These are phyloP conservation scores for Heliconius nattereri DNA, from an alignment of 1,140 invertebrate species.

Conservation along the genomic window DNA sequence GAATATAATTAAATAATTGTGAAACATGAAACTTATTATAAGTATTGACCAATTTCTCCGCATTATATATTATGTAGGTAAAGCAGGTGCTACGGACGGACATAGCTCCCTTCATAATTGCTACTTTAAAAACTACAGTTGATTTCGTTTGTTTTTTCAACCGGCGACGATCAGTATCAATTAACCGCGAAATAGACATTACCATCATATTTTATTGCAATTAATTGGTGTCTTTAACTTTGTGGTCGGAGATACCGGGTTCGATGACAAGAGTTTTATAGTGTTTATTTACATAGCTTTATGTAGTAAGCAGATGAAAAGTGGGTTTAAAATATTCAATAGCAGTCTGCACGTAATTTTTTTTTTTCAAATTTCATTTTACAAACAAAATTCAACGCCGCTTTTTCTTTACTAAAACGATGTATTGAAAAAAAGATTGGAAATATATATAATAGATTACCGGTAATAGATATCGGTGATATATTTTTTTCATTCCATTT, in stretches of 20 bases:
- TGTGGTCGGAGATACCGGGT: neutral
- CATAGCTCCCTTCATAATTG: neutral
- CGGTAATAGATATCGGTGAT: too few species aligned
- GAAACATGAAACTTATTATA: too few species aligned
- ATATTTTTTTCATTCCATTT: too few species aligned
- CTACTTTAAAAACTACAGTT: neutral
- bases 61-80: neutral
- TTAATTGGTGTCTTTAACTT: constrained; percentile 1
- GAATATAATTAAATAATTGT: too few species aligned
- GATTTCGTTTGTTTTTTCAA: neutral
- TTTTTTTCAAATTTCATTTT: too few species aligned
- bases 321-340: neutral
- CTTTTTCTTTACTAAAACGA: too few species aligned
- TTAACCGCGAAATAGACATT: constrained; percentile 1
- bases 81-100: neutral
- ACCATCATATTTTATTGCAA: neutral
- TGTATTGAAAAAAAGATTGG: too few species aligned
- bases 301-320: neutral
- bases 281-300: neutral
- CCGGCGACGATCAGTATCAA: neutral
- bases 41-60: too few species aligned
- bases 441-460: too few species aligned
- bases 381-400: too few species aligned
- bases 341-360: too few species aligned
- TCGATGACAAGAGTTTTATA: neutral